Conservation (phyloP, 2,888 invertebrate species). For the Drosophila imparisetae region DNA sequence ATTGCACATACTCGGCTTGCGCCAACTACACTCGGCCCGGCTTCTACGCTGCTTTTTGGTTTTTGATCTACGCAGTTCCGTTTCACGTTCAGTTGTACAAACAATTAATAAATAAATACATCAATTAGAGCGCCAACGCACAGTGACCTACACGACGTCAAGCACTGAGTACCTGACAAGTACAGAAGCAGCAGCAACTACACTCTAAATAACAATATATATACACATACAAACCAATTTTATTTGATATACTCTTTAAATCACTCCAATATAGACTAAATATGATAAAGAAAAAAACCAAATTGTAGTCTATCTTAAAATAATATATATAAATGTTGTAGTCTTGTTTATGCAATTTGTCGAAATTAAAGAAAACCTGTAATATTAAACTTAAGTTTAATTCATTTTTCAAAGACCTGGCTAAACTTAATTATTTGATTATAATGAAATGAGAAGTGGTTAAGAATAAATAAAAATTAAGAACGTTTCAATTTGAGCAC, state of each 20-base stretch:
- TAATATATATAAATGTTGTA: neutral
- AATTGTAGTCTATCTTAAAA: neutral
- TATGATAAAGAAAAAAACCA: neutral
- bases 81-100: constrained; percentile 45
- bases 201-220: constrained; percentile 18
- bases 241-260: neutral
- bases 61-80: constrained; percentile 61
- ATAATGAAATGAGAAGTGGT: neutral
- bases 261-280: neutral
- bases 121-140: constrained; percentile 78
- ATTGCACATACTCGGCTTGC: constrained; percentile 37
- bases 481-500: neutral
- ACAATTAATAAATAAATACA: constrained; percentile 70
- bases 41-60: neutral
- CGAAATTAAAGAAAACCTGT: neutral
- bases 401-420: neutral
- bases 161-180: constrained; percentile 37
- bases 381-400: neutral
- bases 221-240: neutral
- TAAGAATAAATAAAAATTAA: neutral
- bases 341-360: neutral
- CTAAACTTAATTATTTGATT: neutral
- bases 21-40: constrained; percentile 6
- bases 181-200: constrained; percentile 17
- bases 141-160: constrained; percentile 69